A percentile compares a stretch with the other conserved stretches of the same genome.
Evolutionary conservation across 2,888 invertebrate species (phyloP).

Genomic region (Gastracanthus pulcherrimus): DNA sequence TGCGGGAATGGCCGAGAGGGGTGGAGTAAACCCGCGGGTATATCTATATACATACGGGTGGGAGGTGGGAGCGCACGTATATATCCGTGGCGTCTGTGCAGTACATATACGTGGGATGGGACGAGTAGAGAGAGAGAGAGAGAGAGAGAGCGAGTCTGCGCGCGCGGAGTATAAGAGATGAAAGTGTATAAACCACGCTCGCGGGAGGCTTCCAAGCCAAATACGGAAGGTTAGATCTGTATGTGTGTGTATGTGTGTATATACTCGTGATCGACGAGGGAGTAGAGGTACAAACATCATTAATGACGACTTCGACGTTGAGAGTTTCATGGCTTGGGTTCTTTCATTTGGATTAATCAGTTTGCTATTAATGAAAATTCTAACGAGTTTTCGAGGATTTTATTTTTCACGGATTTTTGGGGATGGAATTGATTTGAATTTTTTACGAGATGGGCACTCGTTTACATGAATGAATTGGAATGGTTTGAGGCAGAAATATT

Average conservation of each 20-base stretch:
- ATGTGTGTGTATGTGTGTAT: not conserved
- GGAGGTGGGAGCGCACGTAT: not conserved
- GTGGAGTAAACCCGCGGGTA: too few species aligned
- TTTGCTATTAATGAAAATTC: not conserved
- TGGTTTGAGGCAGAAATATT: too few species aligned
- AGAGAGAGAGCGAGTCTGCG: not conserved
- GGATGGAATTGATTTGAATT: too few species aligned
- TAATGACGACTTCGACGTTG: slow-evolving; percentile 18
- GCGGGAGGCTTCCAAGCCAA: slow-evolving; percentile 12
- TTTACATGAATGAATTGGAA: too few species aligned
- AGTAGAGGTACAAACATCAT: not conserved
- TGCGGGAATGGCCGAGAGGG: too few species aligned
- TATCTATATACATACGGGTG: not conserved
- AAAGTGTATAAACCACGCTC: not conserved
- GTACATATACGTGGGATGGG: not conserved
- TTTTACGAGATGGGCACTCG: too few species aligned
- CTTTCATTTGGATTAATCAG: not conserved
- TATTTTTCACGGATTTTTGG: too few species aligned
- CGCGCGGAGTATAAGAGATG: not conserved
- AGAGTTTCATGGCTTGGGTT: not conserved
- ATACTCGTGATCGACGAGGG: not conserved
- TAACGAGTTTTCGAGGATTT: too few species aligned
- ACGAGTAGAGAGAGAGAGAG: not conserved
- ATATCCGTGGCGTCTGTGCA: not conserved
- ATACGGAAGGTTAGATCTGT: not conserved